A percentile compares a stretch with the other conserved stretches of the same genome.
Evolutionary conservation across 2,888 invertebrate genomes (phyloP).

Genomic region (Drosophila cognata): DNA sequence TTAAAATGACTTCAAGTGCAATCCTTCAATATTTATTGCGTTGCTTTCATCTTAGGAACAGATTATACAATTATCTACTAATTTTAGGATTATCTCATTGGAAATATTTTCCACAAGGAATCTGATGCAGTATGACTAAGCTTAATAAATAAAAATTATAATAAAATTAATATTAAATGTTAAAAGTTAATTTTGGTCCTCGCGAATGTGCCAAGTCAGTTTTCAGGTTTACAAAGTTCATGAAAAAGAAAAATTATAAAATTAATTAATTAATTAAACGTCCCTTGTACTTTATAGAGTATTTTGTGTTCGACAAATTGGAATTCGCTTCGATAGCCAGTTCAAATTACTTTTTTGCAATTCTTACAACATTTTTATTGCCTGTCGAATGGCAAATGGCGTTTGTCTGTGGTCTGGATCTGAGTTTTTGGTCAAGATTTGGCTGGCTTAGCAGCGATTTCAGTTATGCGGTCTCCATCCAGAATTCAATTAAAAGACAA

Average conservation of each 20-base stretch:
- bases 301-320: not conserved
- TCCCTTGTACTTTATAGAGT: conserved; percentile 17
- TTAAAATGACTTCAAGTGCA: not conserved
- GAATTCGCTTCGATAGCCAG: not conserved
- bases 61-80: not conserved
- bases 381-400: conserved; percentile 71
- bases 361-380: conserved; percentile 77
- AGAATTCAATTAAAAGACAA: conserved; percentile 78
- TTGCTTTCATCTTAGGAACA: not conserved
- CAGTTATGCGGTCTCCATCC: conserved; percentile 75
- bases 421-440: conserved; percentile 65
- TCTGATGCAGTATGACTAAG: not conserved
- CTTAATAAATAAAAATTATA: not conserved
- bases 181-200: not conserved
- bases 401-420: conserved; percentile 38
- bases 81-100: not conserved
- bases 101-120: not conserved
- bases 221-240: not conserved
- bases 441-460: conserved; percentile 76
- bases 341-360: conserved; percentile 65
- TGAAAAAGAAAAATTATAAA: not conserved
- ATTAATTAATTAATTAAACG: too few species aligned
- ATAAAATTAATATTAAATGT: not conserved
- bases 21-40: not conserved
- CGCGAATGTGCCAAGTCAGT: not conserved